These are phyloP conservation scores for Edolisoma coerulescens DNA, from an alignment of 2,113 vertebrate species.

Conservation along the genomic window DNA sequence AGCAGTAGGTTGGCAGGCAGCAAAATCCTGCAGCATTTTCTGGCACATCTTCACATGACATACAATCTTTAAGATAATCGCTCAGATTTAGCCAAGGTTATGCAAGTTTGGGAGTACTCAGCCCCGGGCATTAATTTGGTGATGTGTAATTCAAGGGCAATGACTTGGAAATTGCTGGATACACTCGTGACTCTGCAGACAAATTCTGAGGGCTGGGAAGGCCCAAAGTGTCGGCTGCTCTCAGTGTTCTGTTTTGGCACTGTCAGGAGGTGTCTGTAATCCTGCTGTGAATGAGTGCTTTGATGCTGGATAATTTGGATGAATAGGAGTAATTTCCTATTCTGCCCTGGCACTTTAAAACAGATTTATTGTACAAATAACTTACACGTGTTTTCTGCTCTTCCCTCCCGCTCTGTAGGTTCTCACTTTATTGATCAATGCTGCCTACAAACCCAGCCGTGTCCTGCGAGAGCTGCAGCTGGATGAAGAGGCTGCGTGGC, in stretches of 20 bases:
- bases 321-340: conserved; percentile 36
- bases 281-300: conserved; percentile 23
- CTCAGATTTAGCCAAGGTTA: background rate
- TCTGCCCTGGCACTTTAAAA: background rate
- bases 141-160: background rate
- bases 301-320: conserved; percentile 41
- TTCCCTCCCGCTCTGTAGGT: conserved; percentile 71
- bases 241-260: conserved; percentile 2
- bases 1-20: background rate
- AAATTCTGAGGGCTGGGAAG: conserved; percentile 18
- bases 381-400: background rate
- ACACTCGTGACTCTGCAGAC: background rate
- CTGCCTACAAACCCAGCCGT: conserved; percentile 96
- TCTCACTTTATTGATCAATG: conserved; percentile 92
- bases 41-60: background rate
- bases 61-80: background rate
- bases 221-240: background rate
- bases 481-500: conserved; percentile 93
- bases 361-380: background rate
- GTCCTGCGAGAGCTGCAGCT: conserved; percentile 94
- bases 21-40: background rate
- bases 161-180: background rate
- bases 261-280: background rate
- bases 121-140: background rate
- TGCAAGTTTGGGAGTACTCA: background rate